phyloP scores from a whole-genome alignment of 2,113 vertebrate species.

The Pogona vitticeps region DNA sequence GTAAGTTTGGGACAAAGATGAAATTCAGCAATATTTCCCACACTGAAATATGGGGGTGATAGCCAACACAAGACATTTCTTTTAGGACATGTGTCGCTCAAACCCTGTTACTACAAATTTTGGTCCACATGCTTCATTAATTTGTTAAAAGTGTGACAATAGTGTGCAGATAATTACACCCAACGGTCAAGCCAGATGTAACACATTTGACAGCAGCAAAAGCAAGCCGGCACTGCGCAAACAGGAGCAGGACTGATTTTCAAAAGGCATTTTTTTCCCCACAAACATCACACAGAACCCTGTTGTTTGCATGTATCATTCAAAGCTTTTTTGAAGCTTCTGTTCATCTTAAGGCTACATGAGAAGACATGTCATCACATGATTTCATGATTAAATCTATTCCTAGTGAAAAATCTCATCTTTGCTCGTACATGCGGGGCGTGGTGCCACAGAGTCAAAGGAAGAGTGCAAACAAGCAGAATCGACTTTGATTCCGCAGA shows the following conservation, averaged over 20 bases:
- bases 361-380: conserved; percentile 57
- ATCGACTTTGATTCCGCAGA: conserved; percentile 52
- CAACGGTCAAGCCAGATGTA: conserved; percentile 65
- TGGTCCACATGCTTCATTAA: conserved; percentile 81
- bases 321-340: conserved; percentile 45
- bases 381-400: conserved; percentile 65
- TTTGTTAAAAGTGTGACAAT: conserved; percentile 59
- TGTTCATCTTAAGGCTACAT: conserved; percentile 41
- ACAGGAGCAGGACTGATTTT: conserved; percentile 48
- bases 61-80: conserved; percentile 61
- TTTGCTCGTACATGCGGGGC: conserved; percentile 56
- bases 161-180: conserved; percentile 58
- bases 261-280: conserved; percentile 63
- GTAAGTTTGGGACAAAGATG: conserved; percentile 70
- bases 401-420: conserved; percentile 73
- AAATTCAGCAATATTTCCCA: conserved; percentile 61
- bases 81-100: conserved; percentile 67
- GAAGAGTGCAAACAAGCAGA: conserved; percentile 45
- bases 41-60: conserved; percentile 68
- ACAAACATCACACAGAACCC: conserved; percentile 60
- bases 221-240: conserved; percentile 81
- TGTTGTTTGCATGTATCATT: conserved; percentile 39
- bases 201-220: conserved; percentile 72
- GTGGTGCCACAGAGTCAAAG: conserved; percentile 34
- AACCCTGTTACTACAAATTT: conserved; percentile 68